Conservation (phyloP, 2,113 vertebrate genomes). For the Misgurnus mizolepis region DNA sequence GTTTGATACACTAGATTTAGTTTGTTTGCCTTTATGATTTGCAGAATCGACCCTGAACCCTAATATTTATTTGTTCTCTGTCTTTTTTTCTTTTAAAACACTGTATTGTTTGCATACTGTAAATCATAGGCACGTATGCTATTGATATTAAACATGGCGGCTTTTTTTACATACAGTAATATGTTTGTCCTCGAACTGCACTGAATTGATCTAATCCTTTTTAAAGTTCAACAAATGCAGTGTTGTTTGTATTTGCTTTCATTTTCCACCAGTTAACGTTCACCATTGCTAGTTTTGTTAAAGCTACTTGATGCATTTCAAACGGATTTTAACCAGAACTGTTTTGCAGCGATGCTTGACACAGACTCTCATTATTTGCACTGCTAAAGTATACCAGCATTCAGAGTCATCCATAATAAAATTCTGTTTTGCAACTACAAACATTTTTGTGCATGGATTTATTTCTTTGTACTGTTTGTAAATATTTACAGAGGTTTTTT, state of each 20-base stretch:
- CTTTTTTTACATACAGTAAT: constrained; percentile 63
- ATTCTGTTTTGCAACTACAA: constrained; percentile 54
- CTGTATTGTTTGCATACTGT: neutral
- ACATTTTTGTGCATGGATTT: constrained; percentile 31
- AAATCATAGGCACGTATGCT: neutral
- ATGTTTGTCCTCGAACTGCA: neutral
- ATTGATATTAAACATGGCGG: neutral
- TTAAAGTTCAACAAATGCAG: constrained; percentile 54
- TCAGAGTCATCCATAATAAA: constrained; percentile 58
- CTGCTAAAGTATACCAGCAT: constrained; percentile 59
- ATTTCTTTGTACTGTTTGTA: neutral
- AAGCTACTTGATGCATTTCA: constrained; percentile 48
- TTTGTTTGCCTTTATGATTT: constrained; percentile 65
- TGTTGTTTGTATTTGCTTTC: constrained; percentile 63
- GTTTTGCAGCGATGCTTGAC: constrained; percentile 47
- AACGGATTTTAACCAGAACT: constrained; percentile 62
- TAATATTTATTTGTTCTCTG: constrained; percentile 87
- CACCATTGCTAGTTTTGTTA: constrained; percentile 21
- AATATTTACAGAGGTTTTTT: too few relatives aligned
- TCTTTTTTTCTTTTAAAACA: constrained; percentile 59
- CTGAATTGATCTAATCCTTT: constrained; percentile 52
- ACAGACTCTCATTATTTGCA: constrained; percentile 57
- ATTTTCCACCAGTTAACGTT: constrained; percentile 32
- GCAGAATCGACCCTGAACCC: constrained; percentile 76
- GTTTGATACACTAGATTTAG: constrained; percentile 57